These are phyloP conservation scores for Myopa tessellatipennis DNA, from an alignment of 2,888 invertebrate genomes.

Conservation along the genomic window DNA sequence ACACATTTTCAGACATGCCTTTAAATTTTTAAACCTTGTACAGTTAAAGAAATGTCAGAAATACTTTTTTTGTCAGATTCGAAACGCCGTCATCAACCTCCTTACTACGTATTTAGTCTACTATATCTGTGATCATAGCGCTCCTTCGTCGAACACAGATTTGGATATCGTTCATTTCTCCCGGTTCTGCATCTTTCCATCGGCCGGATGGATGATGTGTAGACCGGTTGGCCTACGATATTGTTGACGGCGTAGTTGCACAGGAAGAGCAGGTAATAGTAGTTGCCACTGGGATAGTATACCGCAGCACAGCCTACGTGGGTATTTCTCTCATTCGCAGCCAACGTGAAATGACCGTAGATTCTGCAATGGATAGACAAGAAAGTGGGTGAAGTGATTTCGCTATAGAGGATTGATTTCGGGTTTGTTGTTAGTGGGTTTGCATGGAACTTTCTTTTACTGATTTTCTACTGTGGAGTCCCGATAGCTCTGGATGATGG, in stretches of 20 bases:
- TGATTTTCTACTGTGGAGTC: not conserved
- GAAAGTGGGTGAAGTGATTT: too few relatives aligned
- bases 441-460: too few relatives aligned
- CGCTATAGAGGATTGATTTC: too few relatives aligned
- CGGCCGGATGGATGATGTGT: not conserved
- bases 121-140: not conserved
- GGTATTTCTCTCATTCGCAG: constrained; percentile 55
- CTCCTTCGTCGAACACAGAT: constrained; percentile 21
- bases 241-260: constrained; percentile 22
- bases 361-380: constrained; percentile 25
- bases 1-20: too few relatives aligned
- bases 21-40: too few relatives aligned
- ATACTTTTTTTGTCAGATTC: too few relatives aligned
- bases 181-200: not conserved
- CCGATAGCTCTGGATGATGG: constrained; percentile 46
- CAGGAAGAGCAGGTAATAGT: not conserved
- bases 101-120: not conserved
- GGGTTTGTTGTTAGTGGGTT: too few relatives aligned
- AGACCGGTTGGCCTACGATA: not conserved
- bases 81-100: not conserved
- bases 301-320: constrained; percentile 56
- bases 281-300: not conserved
- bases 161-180: not conserved
- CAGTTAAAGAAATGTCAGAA: too few relatives aligned
- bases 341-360: constrained; percentile 56